Conservation (phyloP, 1,140 invertebrate species). For the Pinna nobilis region DNA sequence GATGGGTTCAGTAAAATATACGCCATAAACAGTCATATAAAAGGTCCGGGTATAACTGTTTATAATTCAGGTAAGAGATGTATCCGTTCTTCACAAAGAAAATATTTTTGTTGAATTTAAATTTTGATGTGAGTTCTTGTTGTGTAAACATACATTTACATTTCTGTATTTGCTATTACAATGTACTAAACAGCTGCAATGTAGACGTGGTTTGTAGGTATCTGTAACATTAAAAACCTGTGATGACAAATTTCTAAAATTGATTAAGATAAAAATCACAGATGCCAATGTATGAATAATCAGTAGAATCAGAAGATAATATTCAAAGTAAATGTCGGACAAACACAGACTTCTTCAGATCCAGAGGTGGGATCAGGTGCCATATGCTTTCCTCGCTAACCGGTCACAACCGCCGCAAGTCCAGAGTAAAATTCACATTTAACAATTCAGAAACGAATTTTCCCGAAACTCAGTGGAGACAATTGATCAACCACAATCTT, state of each 20-base stretch:
- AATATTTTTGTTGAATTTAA: neutral
- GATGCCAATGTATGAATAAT: no score
- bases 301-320: no score
- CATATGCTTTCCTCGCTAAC: no score
- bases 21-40: conserved; percentile 82
- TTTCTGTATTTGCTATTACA: neutral
- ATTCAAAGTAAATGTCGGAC: conserved; percentile 71
- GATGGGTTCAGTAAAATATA: conserved; percentile 81
- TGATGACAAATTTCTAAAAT: no score
- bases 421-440: no score
- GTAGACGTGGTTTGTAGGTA: neutral
- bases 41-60: conserved; percentile 82
- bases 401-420: no score
- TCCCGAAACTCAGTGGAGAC: no score
- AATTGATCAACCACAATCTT: no score
- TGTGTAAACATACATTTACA: neutral
- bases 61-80: conserved; percentile 80
- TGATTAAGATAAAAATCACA: no score
- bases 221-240: neutral
- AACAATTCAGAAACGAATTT: no score
- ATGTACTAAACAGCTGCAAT: neutral
- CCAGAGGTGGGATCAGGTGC: no score
- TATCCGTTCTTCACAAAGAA: neutral
- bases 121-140: neutral
- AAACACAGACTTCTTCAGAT: no score